Conservation (phyloP, 2,888 invertebrate species). For the Eueremaeus valkanovi region DNA sequence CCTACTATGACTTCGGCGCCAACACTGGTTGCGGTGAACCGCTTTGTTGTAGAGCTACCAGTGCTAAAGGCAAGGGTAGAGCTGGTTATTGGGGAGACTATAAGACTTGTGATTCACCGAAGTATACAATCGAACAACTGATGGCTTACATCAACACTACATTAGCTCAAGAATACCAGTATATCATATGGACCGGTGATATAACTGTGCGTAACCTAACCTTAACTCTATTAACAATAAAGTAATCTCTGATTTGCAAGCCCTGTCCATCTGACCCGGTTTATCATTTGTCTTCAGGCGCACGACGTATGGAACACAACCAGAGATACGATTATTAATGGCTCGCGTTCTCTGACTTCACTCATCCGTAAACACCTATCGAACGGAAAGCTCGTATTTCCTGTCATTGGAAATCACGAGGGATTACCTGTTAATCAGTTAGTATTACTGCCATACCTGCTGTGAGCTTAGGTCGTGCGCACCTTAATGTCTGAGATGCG, state of each 20-base stretch:
- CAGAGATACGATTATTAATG: conserved; percentile 23
- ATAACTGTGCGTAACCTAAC: no score
- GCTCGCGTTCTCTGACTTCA: conserved; percentile 15
- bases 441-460: no score
- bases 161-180: conserved; percentile 24
- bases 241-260: no score
- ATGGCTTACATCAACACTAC: conserved; percentile 1
- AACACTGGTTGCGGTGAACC: conserved; percentile 35
- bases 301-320: conserved; percentile 41
- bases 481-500: no score
- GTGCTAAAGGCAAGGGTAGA: background rate
- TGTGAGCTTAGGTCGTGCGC: no score
- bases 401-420: conserved; percentile 41
- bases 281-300: no score
- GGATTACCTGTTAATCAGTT: conserved; percentile 41
- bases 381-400: conserved; percentile 36
- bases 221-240: no score
- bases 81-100: conserved; percentile 40
- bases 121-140: conserved; percentile 35
- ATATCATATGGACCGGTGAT: conserved; percentile 40
- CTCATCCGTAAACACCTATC: conserved; percentile 29
- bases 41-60: conserved; percentile 34
- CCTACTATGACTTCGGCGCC: conserved; percentile 20
- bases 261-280: no score
- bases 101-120: conserved; percentile 29